Base-by-base conservation (phyloP, 2,888 invertebrate genomes). In the Philonicus albiceps region DNA sequence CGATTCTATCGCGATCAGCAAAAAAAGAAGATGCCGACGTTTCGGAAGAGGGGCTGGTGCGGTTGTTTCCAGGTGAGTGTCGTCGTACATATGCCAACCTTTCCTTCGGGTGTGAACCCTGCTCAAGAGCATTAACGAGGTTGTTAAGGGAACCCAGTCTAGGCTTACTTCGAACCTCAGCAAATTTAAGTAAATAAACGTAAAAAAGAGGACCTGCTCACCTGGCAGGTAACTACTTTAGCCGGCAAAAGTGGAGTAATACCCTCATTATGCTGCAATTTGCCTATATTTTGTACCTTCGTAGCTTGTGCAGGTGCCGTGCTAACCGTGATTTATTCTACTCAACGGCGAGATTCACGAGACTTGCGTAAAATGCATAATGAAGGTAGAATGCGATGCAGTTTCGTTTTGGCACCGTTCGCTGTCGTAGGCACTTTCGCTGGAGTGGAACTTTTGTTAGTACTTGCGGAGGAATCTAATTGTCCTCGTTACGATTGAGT, bases 31-130 rank as follows among this genome's bases (percentile, higher is more conserved):
- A 95, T 96, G 96, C 96, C 96, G 91, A 95, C 95, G 34, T 92
- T 92, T 88, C 90, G 92, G 13, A 93, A 94, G 90, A 93, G 95
- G 90, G 92, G 91, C 87, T 94, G 94, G 94, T 97, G 97, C 94
- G 96, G 97, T 90, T 97, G 97, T 91, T 93, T 97, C 89, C 96
- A 97, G 94, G 97, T 97, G 91, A 93, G 93, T 49, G 49, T 49
- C 6, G 40, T 43, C 40, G 13, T 37, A 1, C 43, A 49, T 49
- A n/a, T 6, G n/a, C n/a, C n/a, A 16, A 49, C 64, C 27, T 64
- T 27, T 64, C 27, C 11, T 64, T 0, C n/a, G 19, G 49, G 49
- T 64, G 27, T 64, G 64, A 64, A 64, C 22, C 19, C 27, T 64
- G 64, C 64, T 64, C 64, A 64, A 64, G 64, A 64, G 64, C 64